Percentiles rank a stretch among this genome's conserved stretches.
These are phyloP conservation scores for Peromyscus attwateri DNA, from an alignment of 2,797 vertebrate genomes.

Conservation along the genomic window DNA sequence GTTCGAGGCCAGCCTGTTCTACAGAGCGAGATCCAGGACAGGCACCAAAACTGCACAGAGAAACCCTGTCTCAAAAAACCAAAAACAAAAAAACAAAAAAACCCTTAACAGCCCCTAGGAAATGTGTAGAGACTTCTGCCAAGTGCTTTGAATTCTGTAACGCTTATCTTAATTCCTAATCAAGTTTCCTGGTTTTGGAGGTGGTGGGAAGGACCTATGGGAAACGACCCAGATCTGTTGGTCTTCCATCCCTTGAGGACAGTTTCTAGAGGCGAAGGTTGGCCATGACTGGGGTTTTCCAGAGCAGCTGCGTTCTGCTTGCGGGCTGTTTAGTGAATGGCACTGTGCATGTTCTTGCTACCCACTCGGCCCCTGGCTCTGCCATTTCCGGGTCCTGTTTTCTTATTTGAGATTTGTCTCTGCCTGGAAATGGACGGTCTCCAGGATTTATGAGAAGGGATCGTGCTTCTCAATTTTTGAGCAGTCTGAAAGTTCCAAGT, in stretches of 20 bases:
- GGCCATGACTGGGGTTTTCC: background rate
- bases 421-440: background rate
- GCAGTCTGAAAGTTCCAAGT: slow-evolving; percentile 17
- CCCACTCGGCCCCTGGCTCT: background rate
- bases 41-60: no score
- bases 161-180: slow-evolving; percentile 8
- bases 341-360: background rate
- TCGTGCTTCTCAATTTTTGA: background rate
- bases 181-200: background rate
- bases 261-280: slow-evolving; percentile 51
- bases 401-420: slow-evolving; percentile 47
- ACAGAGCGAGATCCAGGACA: no score
- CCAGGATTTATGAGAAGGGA: background rate
- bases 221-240: slow-evolving; percentile 38
- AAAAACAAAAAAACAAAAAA: background rate
- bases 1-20: no score
- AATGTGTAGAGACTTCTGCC: slow-evolving; percentile 26
- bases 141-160: slow-evolving; percentile 26
- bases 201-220: background rate
- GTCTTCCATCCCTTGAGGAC: slow-evolving; percentile 33
- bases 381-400: slow-evolving; percentile 3
- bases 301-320: slow-evolving; percentile 20
- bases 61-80: no score
- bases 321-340: background rate
- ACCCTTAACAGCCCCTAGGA: background rate